These are phyloP conservation scores for Turritopsis dohrnii DNA, from an alignment of 30 jellyfish, hydroid and myxozoan species.

Conservation along the genomic window DNA sequence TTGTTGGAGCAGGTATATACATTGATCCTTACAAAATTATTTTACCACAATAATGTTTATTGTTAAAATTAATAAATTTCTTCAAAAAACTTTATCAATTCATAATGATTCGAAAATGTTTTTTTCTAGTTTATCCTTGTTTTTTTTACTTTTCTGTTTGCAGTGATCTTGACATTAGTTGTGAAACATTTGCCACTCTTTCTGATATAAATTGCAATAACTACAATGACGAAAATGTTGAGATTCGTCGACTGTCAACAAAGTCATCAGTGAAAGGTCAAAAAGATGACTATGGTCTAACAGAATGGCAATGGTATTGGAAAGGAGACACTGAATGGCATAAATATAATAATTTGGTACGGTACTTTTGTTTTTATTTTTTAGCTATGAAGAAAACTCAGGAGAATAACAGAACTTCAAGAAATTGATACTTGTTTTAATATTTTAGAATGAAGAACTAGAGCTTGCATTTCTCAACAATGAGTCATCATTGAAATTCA, in stretches of 20 bases:
- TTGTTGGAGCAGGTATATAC: no score
- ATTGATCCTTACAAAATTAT: no score
- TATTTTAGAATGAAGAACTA: not conserved
- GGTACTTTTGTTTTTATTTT: not conserved
- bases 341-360: not conserved
- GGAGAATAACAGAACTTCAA: no score
- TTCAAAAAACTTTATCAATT: not conserved
- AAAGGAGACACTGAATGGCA: not conserved
- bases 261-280: not conserved
- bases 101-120: not conserved
- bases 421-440: no score
- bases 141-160: no score
- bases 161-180: no score
- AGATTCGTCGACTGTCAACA: not conserved
- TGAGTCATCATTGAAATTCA: not conserved
- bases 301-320: slow-evolving; percentile 7
- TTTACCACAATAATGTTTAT: no score
- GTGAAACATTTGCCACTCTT: no score
- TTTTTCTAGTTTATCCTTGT: not conserved
- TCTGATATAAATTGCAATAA: no score
- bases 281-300: not conserved
- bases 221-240: no score
- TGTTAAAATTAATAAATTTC: no score
- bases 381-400: not conserved
- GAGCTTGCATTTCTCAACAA: not conserved